Base-by-base conservation (phyloP, 2,113 vertebrate species). In the Centrocercus urophasianus region DNA sequence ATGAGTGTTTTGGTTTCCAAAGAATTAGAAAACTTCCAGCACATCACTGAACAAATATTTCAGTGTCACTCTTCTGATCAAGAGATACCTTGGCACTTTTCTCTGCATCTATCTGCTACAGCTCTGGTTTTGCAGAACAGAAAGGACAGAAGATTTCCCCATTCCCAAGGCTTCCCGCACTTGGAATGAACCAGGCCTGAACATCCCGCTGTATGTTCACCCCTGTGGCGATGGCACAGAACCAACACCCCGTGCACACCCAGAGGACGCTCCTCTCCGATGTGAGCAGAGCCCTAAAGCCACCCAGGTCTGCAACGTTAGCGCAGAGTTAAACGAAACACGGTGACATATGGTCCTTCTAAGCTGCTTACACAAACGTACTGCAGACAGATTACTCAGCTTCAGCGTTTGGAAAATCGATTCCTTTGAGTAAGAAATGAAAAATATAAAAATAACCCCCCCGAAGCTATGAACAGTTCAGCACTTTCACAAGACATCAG, bases 361-460 rank as follows among this genome's bases (percentile, higher is more conserved):
- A 45, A 19, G 11, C 56, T 64, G 91, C 96, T 71, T 52, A 57
- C 4, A 42, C 60, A 64, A 70, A 74, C 13, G 42, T 34, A 36
- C 56, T 8, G 20, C 3, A 57, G 82, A 88, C 28, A 60, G 25
- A 83, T 70, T 47, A 43, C 54, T 50, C 78, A 43, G 89, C 72
- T 84, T 27, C 54, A 43, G 54, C 13, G 57, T 47, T 83, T 71
- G 91, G 71, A 86, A 92, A 95, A 74, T 50, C 7, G 2, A 83
- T 59, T 88, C 70, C 36, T 90, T 30, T 11, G 65, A 81, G 79
- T 91, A 72, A 88, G 94, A 89, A 89, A 63, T 45, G 69, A 70
- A 80, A 88, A 60, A 74, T 80, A 83, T 16, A 90, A 91, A 96
- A 95, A 88, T 86, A 95, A 93, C 71, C 84, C 82, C 48, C 22